A percentile compares a stretch with the other conserved stretches of the same genome.
These are phyloP conservation scores for Drosophila nr. perissopoda DNA, from an alignment of 2,888 invertebrate genomes.

Conservation along the genomic window DNA sequence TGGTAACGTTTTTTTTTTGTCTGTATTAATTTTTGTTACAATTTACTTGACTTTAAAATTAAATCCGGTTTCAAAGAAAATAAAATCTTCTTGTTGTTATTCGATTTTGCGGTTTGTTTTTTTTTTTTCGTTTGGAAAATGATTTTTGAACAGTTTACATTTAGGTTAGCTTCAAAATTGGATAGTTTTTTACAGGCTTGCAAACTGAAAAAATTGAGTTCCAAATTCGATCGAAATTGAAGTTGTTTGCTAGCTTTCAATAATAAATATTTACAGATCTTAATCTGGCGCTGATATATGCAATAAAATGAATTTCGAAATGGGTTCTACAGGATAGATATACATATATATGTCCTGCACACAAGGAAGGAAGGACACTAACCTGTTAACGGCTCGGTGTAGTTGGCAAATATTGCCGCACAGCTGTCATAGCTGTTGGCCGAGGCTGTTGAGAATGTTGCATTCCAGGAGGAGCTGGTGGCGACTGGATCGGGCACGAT, in stretches of 20 bases:
- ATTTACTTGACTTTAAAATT: not conserved
- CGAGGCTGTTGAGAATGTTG: slow-evolving; percentile 48
- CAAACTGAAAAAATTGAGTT: not conserved
- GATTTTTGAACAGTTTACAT: not conserved
- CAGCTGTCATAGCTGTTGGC: slow-evolving; percentile 77
- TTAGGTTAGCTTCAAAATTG: not conserved
- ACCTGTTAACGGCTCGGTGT: slow-evolving; percentile 79
- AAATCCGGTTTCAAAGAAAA: not conserved
- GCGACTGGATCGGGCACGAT: not conserved
- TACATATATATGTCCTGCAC: not conserved
- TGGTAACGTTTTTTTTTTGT: too few species aligned
- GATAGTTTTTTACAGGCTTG: not conserved
- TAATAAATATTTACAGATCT: not conserved
- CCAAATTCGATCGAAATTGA: not conserved
- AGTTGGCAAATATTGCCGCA: slow-evolving; percentile 80
- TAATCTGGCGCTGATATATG: not conserved
- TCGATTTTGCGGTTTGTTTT: not conserved
- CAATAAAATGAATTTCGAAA: not conserved
- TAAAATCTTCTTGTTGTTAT: not conserved
- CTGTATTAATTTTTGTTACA: too few species aligned
- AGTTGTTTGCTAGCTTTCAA: not conserved
- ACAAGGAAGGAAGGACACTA: slow-evolving; percentile 24
- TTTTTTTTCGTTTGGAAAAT: not conserved
- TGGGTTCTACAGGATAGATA: not conserved
- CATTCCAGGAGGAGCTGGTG: slow-evolving; percentile 29